phyloP scores from a whole-genome alignment of 2,113 vertebrate genomes.

The Saguinus midas region DNA sequence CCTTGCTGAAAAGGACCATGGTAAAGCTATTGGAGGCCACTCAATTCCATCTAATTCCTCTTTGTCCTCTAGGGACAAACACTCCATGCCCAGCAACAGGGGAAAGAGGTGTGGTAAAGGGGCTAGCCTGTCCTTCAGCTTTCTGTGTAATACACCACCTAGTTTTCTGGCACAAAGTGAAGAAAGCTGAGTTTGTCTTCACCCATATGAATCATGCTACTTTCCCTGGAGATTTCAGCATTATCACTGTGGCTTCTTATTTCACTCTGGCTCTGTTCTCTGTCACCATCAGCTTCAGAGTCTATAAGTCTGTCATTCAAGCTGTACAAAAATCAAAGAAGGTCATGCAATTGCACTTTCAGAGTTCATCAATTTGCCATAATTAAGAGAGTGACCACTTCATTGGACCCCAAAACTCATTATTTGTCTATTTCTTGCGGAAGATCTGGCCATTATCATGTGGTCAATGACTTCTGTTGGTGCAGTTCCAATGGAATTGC shows the following conservation, averaged over 20 bases:
- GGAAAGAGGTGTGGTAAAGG: too few relatives aligned
- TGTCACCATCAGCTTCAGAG: constrained; percentile 88
- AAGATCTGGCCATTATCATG: constrained; percentile 87
- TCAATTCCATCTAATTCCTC: neutral
- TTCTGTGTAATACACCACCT: constrained; percentile 79
- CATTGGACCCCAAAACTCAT: constrained; percentile 84
- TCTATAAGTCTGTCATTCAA: constrained; percentile 88
- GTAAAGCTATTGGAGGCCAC: neutral
- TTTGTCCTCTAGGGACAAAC: neutral
- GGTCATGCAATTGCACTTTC: constrained; percentile 88
- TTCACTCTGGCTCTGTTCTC: constrained; percentile 87
- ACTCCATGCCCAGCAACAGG: neutral
- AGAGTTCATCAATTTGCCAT: constrained; percentile 82
- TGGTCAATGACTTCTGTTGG: constrained; percentile 87
- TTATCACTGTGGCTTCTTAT: constrained; percentile 86
- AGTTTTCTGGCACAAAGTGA: constrained; percentile 87
- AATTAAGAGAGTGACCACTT: constrained; percentile 84
- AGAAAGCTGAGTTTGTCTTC: constrained; percentile 85
- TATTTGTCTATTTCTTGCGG: constrained; percentile 87
- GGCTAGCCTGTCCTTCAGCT: neutral
- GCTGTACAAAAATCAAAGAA: constrained; percentile 87
- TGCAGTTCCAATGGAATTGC: constrained; percentile 87
- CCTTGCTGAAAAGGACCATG: neutral
- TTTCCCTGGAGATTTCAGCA: constrained; percentile 87
- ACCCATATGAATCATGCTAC: constrained; percentile 83